Conservation (phyloP, 2,113 vertebrate genomes). For the Phoenicopterus ruber region DNA sequence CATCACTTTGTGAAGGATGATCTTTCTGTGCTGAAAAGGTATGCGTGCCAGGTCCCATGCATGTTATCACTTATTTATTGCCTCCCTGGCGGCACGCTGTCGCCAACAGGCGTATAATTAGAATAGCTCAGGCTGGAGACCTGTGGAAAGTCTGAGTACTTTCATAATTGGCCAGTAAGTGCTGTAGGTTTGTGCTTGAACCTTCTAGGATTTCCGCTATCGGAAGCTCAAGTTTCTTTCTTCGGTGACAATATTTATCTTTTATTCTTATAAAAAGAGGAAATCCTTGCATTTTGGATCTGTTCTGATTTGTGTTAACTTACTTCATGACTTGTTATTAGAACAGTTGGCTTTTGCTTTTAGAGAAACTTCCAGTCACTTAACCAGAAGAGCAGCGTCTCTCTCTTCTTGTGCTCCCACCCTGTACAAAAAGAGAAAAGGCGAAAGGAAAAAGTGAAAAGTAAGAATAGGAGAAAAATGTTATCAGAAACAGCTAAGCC, state of each 20-base stretch:
- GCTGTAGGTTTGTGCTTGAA: not conserved
- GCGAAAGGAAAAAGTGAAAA: constrained; percentile 1
- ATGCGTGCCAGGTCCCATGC: constrained; percentile 3
- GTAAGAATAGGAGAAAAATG: constrained; percentile 29
- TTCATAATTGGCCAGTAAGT: constrained; percentile 11
- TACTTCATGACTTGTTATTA: constrained; percentile 21
- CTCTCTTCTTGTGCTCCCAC: not conserved
- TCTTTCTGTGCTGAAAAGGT: not conserved
- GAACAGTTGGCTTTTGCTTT: constrained; percentile 18
- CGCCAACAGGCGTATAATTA: constrained; percentile 20
- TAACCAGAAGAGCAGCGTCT: not conserved
- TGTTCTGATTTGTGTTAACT: not conserved
- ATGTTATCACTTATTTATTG: constrained; percentile 37
- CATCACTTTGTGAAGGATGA: not conserved
- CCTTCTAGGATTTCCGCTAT: not conserved
- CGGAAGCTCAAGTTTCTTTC: not conserved
- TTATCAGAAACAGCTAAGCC: constrained; percentile 62
- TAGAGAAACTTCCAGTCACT: not conserved
- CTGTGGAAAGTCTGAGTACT: not conserved
- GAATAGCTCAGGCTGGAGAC: constrained; percentile 17
- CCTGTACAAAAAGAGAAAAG: not conserved
- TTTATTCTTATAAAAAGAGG: not conserved
- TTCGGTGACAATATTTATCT: not conserved
- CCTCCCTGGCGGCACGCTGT: constrained; percentile 15
- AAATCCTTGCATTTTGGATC: constrained; percentile 12